Evolutionary conservation across 2,888 invertebrate genomes (phyloP).

Genomic region (Rotaria socialis): DNA sequence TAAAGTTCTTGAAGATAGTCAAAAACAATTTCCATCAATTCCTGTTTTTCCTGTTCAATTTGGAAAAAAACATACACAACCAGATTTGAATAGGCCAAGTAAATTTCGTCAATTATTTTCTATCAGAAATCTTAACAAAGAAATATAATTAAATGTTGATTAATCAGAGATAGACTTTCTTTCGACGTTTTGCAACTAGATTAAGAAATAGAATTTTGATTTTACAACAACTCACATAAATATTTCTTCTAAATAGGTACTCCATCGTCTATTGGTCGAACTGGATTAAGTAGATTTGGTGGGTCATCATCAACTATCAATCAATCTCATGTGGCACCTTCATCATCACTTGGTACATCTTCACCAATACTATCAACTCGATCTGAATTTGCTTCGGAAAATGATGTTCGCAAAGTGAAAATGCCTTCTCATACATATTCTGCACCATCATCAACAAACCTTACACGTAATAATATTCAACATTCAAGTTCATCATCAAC

Average conservation of each 20-base stretch:
- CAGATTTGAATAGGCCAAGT: neutral
- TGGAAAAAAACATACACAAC: constrained; percentile 3
- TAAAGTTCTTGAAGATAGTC: constrained; percentile 13
- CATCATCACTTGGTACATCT: neutral
- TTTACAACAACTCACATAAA: too few species aligned
- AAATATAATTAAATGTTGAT: too few species aligned
- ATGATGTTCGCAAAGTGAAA: neutral
- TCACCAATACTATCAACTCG: neutral
- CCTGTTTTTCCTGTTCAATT: constrained; percentile 11
- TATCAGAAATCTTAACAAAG: too few species aligned
- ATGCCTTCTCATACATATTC: neutral
- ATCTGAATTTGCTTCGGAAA: neutral
- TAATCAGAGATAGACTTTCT: too few species aligned
- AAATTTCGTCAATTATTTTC: neutral
- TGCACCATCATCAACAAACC: neutral
- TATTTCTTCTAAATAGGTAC: neutral
- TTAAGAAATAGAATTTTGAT: too few species aligned
- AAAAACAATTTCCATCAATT: neutral
- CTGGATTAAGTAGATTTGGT: neutral
- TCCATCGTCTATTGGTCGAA: neutral
- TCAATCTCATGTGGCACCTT: neutral
- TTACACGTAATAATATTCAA: neutral
- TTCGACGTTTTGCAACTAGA: too few species aligned
- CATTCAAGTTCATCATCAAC: neutral
- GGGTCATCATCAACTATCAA: constrained; percentile 1